phyloP scores from a whole-genome alignment of 1,140 invertebrate genomes.

The Drosophila simulans region DNA sequence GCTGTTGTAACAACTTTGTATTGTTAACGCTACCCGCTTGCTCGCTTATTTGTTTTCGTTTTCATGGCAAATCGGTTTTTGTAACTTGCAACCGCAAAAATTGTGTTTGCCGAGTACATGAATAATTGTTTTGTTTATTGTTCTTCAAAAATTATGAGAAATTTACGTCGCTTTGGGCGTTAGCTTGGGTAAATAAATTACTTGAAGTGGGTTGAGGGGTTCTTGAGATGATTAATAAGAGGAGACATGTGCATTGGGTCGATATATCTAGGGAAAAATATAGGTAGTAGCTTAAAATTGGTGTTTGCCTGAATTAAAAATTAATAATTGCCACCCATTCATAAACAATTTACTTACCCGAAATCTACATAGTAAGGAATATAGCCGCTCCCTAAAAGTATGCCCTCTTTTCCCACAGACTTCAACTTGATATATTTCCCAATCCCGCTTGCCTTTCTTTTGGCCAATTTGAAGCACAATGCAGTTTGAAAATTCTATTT shows the following conservation, averaged over 20 bases:
- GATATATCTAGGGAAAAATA: neutral
- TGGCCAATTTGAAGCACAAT: neutral
- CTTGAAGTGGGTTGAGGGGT: constrained; percentile 41
- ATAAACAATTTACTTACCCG: neutral
- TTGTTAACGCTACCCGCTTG: constrained; percentile 42
- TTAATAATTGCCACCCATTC: no score
- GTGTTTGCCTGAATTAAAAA: no score
- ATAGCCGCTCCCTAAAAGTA: constrained; percentile 54
- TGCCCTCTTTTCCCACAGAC: constrained; percentile 8
- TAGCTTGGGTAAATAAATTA: constrained; percentile 67
- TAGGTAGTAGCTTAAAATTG: neutral
- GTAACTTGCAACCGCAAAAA: constrained; percentile 72
- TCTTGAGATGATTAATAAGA: constrained; percentile 22
- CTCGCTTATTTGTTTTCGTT: constrained; percentile 68
- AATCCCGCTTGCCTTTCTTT: neutral
- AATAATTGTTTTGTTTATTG: constrained; percentile 57
- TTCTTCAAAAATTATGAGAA: constrained; percentile 70
- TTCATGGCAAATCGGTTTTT: constrained; percentile 74
- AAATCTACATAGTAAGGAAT: neutral
- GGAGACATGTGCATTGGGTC: constrained; percentile 11
- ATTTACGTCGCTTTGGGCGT: constrained; percentile 67
- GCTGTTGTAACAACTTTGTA: constrained; percentile 56
- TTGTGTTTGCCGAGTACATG: constrained; percentile 18
- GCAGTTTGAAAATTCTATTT: no score
- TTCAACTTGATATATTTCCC: neutral